phyloP scores from a whole-genome alignment of 35 echinoderm and acorn worm genomes.

The Heliocidaris erythrogramma region DNA sequence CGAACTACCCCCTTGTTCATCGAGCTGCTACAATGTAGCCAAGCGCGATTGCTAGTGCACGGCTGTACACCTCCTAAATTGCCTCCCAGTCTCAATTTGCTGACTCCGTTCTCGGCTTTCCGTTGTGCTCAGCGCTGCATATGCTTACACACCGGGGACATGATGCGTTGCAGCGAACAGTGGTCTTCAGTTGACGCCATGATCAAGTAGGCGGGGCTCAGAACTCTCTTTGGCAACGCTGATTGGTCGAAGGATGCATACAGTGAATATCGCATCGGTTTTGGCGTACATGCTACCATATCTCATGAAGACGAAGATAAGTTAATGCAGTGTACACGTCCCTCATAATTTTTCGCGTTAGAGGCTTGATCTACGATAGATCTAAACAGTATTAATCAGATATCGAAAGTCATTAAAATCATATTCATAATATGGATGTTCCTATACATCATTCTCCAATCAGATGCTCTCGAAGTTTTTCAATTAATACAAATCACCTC shows the following conservation, averaged over 20 bases:
- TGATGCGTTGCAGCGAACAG: conserved; percentile 13
- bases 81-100: background rate
- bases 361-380: too few relatives aligned
- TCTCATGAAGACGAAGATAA: background rate
- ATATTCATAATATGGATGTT: too few relatives aligned
- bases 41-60: background rate
- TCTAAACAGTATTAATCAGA: too few relatives aligned
- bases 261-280: background rate
- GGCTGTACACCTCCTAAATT: background rate
- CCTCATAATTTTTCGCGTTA: background rate
- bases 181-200: background rate
- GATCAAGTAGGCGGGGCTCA: background rate
- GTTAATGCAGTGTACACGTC: background rate
- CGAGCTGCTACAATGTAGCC: background rate
- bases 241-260: background rate
- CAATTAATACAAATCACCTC: too few relatives aligned
- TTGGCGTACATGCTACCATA: background rate
- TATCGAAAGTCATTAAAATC: too few relatives aligned
- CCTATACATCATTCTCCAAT: too few relatives aligned
- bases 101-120: background rate
- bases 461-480: too few relatives aligned
- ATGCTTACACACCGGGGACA: background rate
- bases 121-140: background rate
- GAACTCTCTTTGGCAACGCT: background rate
- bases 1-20: conserved; percentile 18